Percentiles rank a stretch among this genome's conserved stretches.
phyloP scores from a whole-genome alignment of 2,888 invertebrate genomes.

The Archaeoteleia sp. region DNA sequence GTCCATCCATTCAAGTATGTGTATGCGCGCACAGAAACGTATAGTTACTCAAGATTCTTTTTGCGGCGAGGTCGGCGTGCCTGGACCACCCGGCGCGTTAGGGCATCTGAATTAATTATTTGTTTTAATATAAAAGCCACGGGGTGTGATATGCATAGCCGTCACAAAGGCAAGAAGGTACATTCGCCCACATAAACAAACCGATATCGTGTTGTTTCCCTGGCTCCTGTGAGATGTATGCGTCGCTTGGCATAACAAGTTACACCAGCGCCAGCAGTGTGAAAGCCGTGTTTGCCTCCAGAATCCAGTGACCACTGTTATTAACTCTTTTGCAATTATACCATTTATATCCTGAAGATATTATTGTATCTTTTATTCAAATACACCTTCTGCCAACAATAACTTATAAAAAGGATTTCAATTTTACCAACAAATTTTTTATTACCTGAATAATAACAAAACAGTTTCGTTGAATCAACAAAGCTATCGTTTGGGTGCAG shows the following conservation, averaged over 20 bases:
- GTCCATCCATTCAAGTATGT: not conserved
- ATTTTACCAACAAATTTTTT: no score
- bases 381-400: no score
- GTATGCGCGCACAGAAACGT: constrained; percentile 30
- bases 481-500: no score
- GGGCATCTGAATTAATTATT: constrained; percentile 74
- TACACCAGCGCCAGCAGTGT: constrained; percentile 56
- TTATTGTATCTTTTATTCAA: no score
- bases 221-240: constrained; percentile 54
- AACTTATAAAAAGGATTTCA: no score
- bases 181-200: constrained; percentile 70
- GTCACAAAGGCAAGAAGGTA: constrained; percentile 64
- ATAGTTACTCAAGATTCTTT: constrained; percentile 39
- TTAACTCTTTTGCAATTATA: constrained; percentile 2
- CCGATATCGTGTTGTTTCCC: constrained; percentile 63
- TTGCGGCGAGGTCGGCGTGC: no score
- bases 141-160: constrained; percentile 73
- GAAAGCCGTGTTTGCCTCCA: constrained; percentile 48
- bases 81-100: constrained; percentile 71
- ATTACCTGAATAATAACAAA: no score
- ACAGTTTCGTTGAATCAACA: no score
- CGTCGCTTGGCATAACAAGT: constrained; percentile 59
- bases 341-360: no score
- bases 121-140: constrained; percentile 74
- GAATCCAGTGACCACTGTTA: not conserved